Percentiles rank a stretch among this genome's conserved stretches.
Evolutionary conservation across 1,140 invertebrate species (phyloP).

Genomic region (Plutomurus gul): DNA sequence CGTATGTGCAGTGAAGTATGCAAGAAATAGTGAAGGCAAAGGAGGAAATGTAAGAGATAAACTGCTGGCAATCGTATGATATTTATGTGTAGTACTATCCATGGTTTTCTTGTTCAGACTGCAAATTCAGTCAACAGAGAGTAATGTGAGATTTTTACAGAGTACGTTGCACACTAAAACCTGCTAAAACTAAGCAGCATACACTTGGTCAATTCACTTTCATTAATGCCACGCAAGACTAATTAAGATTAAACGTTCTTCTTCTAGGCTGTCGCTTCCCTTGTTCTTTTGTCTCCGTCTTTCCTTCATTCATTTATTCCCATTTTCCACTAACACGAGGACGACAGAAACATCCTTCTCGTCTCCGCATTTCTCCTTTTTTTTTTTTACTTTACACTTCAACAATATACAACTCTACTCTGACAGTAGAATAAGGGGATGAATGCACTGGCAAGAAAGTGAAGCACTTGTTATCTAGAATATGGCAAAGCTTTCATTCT

Average conservation of each 20-base stretch:
- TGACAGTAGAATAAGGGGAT: neutral
- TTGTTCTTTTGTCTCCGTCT: neutral
- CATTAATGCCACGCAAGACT: constrained; percentile 39
- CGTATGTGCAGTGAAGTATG: too few species aligned
- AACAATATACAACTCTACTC: neutral
- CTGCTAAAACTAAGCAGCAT: neutral
- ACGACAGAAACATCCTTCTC: neutral
- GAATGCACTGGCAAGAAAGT: neutral
- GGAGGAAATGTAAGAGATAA: too few species aligned
- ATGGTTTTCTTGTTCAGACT: too few species aligned
- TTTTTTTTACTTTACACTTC: too few species aligned
- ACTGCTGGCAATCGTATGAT: too few species aligned
- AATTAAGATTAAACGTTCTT: constrained; percentile 39
- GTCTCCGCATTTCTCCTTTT: too few species aligned
- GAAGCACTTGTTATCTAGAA: constrained; percentile 15
- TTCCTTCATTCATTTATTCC: neutral
- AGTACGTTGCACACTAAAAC: too few species aligned
- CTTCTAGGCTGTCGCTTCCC: neutral
- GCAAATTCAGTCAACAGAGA: too few species aligned
- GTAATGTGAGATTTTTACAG: too few species aligned
- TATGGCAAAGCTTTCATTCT: neutral
- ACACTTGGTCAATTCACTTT: constrained; percentile 38
- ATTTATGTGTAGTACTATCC: too few species aligned
- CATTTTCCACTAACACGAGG: neutral
- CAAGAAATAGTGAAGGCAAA: too few species aligned